Evolutionary conservation across 2,888 invertebrate genomes (phyloP), one percentile per base, ranked within the genome.

Genomic region (Metopia argyrocephala): DNA sequence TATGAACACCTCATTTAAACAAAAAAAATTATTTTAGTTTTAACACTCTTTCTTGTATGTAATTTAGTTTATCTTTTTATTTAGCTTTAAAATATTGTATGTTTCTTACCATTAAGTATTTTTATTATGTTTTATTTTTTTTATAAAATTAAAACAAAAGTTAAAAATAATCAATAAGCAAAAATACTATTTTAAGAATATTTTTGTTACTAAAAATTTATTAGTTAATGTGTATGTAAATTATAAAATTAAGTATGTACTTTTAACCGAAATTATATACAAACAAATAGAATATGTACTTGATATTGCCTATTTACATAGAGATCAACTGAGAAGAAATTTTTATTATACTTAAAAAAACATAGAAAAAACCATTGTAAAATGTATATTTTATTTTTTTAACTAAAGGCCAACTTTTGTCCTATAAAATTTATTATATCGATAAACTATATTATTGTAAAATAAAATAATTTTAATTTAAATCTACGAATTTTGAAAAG

Each of bases 71-170:
- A 54, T 18, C 4, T 7, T n/a, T 65, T 48, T 61, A 28, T 64
- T 70, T 78, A 78, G 81, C 70, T 74, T 78, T 81, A 81, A n/a
- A 74, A 57, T 66, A 74, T 75, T 68, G 25, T 50, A 65, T 45
- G 20, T 71, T 70, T 62, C 80, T 79, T 70, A 75, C 78, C 79
- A 68, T 66, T 83, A 80, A 80, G 80, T 80, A 82, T 80, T 75
- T n/a, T n/a, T n/a, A n/a, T n/a, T n/a, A n/a, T 82, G 66, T 61
- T 74, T 50, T n/a, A 74, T 57, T 23, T 25, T 12, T 23, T 65
- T 27, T n/a, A 28, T 12, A 65, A 48, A 61, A 57, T 31, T 4
- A 27, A 50, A 66, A 27, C 12, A 64, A 52, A 64, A 48, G 1
- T n/a, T n/a, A n/a, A 2, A 31, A 62, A 54, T 28, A 28, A 12